These are phyloP conservation scores for Napeogenes inachia DNA, from an alignment of 2,888 invertebrate species.

Conservation along the genomic window DNA sequence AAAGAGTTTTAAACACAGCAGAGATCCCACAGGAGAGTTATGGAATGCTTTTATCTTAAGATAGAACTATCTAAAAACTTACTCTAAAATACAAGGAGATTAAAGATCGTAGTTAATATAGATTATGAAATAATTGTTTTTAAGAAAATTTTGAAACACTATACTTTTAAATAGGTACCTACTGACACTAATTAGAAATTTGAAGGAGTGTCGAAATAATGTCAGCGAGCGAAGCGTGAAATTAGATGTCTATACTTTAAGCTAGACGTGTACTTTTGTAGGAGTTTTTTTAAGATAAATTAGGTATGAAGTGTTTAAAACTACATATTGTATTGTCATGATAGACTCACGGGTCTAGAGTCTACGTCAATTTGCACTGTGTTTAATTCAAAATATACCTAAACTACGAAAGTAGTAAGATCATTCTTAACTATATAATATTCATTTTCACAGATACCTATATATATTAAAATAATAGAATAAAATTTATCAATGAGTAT, in stretches of 20 bases:
- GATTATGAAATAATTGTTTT: constrained; percentile 8
- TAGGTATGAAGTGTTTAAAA: not conserved
- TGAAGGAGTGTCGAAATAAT: constrained; percentile 17
- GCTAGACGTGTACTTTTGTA: constrained; percentile 34
- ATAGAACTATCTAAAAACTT: constrained; percentile 70
- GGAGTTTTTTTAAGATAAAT: constrained; percentile 36
- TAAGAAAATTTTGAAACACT: constrained; percentile 3
- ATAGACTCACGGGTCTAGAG: constrained; percentile 33
- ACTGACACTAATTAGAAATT: constrained; percentile 25
- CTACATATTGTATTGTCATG: constrained; percentile 36
- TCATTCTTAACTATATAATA: constrained; percentile 3
- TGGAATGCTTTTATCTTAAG: constrained; percentile 73
- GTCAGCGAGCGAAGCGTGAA: constrained; percentile 17
- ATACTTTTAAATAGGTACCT: constrained; percentile 19
- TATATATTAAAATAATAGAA: constrained; percentile 43
- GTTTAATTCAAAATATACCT: constrained; percentile 2
- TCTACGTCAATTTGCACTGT: constrained; percentile 32
- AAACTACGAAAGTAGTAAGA: constrained; percentile 4
- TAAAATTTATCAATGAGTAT: constrained; percentile 58
- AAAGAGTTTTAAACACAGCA: constrained; percentile 72
- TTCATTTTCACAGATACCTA: constrained; percentile 10
- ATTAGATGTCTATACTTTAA: constrained; percentile 15
- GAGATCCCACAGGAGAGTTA: constrained; percentile 74
- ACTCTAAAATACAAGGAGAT: constrained; percentile 55
- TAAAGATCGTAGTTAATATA: constrained; percentile 34